A percentile compares a stretch with the other conserved stretches of the same genome.
Conservation (phyloP, 2,797 vertebrate species). For the Helostoma temminkii region DNA sequence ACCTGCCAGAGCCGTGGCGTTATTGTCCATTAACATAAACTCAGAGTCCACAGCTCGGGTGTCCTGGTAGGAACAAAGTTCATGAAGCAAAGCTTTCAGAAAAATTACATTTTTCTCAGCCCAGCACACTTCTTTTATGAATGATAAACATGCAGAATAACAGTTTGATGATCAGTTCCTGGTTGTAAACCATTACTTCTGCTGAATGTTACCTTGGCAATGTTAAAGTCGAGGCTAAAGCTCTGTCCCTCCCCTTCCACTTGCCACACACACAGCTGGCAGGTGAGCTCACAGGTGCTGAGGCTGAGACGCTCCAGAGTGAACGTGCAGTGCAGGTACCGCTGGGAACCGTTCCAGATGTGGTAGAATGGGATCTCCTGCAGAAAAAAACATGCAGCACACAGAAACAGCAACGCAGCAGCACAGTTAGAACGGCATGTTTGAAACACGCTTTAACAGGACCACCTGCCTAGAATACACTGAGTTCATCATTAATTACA, state of each 20-base stretch:
- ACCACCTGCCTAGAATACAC: constrained; percentile 51
- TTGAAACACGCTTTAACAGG: constrained; percentile 42
- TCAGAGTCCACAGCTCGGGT: constrained; percentile 90
- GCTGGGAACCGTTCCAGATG: constrained; percentile 97
- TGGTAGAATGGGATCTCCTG: constrained; percentile 99
- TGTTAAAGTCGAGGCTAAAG: constrained; percentile 95
- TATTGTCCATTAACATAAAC: constrained; percentile 91
- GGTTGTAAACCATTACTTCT: background rate
- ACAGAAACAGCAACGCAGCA: constrained; percentile 21
- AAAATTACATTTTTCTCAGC: too few relatives aligned
- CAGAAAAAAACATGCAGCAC: constrained; percentile 7
- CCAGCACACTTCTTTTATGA: background rate
- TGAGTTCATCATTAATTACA: constrained; percentile 66
- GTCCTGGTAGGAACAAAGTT: constrained; percentile 83
- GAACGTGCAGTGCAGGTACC: constrained; percentile 96
- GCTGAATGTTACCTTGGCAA: constrained; percentile 89
- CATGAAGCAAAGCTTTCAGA: background rate
- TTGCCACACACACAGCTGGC: constrained; percentile 99
- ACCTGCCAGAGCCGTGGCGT: constrained; percentile 93
- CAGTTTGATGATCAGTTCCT: background rate
- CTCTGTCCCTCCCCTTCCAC: constrained; percentile 99
- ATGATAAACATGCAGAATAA: constrained; percentile 6
- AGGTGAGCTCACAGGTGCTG: constrained; percentile 95
- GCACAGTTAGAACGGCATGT: constrained; percentile 59
- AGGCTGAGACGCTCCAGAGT: constrained; percentile 95